phyloP scores from a whole-genome alignment of 2,888 invertebrate species.

The Lingula anatina region DNA sequence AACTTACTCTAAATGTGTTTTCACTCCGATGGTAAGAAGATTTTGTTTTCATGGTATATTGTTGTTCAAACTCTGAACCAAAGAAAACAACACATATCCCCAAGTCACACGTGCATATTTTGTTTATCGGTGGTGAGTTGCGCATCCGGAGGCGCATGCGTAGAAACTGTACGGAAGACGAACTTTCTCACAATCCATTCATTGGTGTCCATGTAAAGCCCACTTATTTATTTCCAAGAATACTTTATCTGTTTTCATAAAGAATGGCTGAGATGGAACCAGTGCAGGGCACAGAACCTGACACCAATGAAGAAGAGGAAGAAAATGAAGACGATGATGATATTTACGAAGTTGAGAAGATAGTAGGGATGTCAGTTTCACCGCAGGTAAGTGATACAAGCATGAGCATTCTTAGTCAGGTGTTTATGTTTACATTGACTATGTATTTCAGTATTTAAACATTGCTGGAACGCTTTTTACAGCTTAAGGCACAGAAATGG shows the following conservation, averaged over 20 bases:
- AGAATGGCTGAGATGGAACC: constrained; percentile 7
- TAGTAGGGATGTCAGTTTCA: constrained; percentile 23
- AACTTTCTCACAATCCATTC: too few species aligned
- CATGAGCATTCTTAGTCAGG: too few species aligned
- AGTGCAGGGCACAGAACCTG: not conserved
- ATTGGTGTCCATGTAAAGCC: too few species aligned
- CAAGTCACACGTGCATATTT: not conserved
- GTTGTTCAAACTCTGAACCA: not conserved
- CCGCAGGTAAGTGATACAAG: too few species aligned
- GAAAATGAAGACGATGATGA: constrained; percentile 16
- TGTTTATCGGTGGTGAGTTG: too few species aligned
- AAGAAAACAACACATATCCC: not conserved
- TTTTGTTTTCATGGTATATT: constrained; percentile 17
- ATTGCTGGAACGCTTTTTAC: too few species aligned
- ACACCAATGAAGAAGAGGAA: constrained; percentile 3
- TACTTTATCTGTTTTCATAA: too few species aligned
- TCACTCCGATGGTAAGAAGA: constrained; percentile 18
- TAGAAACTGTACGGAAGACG: too few species aligned
- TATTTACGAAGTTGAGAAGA: constrained; percentile 31
- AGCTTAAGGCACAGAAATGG: too few species aligned
- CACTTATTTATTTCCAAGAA: too few species aligned
- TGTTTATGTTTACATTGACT: too few species aligned
- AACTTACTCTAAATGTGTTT: constrained; percentile 24
- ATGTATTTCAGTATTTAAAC: too few species aligned
- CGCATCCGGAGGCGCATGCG: not conserved